phyloP scores from a whole-genome alignment of 2,113 vertebrate genomes.

The Pampusana beccarii region DNA sequence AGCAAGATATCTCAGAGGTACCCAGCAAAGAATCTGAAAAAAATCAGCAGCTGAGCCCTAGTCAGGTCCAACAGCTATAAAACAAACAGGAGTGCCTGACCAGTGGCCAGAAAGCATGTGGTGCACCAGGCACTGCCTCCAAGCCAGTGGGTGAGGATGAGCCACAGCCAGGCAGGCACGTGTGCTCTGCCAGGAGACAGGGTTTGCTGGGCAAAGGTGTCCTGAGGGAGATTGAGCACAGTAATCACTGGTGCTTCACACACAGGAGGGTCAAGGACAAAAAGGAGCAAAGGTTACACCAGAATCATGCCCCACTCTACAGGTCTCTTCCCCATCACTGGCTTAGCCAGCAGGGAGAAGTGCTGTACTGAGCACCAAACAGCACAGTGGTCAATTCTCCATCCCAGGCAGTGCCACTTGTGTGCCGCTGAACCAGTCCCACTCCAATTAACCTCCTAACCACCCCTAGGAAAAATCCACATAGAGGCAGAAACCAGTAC shows the following conservation, averaged over 20 bases:
- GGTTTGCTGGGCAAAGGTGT: neutral
- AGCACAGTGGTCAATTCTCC: neutral
- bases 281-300: neutral
- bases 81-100: neutral
- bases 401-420: neutral
- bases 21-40: neutral
- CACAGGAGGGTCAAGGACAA: neutral
- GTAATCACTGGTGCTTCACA: neutral
- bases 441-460: neutral
- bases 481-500: rapidly evolving
- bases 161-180: neutral
- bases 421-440: neutral
- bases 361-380: neutral
- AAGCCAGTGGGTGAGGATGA: neutral
- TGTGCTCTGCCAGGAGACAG: neutral
- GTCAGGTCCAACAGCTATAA: neutral
- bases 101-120: neutral
- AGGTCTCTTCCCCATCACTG: neutral
- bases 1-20: neutral
- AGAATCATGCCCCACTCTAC: neutral
- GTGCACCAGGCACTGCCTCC: neutral
- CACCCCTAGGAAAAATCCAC: neutral
- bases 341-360: neutral
- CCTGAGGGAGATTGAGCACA: neutral
- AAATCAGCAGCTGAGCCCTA: neutral